Evolutionary conservation across 2,797 vertebrate species (phyloP), one percentile per base, ranked within the genome.

Genomic region (Harpagifer antarcticus): DNA sequence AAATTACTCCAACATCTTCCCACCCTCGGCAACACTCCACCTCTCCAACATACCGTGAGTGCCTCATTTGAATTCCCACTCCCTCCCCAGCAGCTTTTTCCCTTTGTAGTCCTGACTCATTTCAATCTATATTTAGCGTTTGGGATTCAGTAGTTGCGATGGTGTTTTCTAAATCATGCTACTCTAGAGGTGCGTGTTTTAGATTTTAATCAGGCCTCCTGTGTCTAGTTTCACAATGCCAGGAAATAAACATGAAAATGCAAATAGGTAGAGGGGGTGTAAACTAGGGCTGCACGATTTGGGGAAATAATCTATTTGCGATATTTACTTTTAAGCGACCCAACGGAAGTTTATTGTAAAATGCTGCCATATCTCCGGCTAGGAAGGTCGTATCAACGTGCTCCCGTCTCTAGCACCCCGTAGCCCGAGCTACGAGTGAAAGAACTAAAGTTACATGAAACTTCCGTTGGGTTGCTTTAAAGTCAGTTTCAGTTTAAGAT

Each of bases 1-100:
- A 91, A 99, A 99, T 79, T 99, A 99, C 92, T 98, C 98, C 23
- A 99, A 99, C 81, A 99, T 99, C 86, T 99, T 98, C 76, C 98
- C 98, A 0, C 98, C 98, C 17, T 99, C 98, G 2, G 97, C 98
- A 72, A 99, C 98, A 11, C 96, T 99, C 78, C 98, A 99, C 80
- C 96, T 99, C 79, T 99, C 98, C 88, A 99, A 99, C 82, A 98
- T 99, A 83, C 97, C 98, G 98, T 99, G 85, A 96, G 95, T 91
- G 8, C 14, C 37, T 52, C 8, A 11, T 71, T 61, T 45, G 45
- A 10, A 53, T 76, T 77, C 52, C 42, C 23, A 1, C 53, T 49
- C 27, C 65, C 11, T 50, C 20, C 62, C 19, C 27, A 47, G 37
- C 58, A 67, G 42, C 33, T 9, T 65, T 72, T 77, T 67, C 58